Base-by-base conservation (phyloP, 2,797 vertebrate genomes). In the Eospalax fontanierii region DNA sequence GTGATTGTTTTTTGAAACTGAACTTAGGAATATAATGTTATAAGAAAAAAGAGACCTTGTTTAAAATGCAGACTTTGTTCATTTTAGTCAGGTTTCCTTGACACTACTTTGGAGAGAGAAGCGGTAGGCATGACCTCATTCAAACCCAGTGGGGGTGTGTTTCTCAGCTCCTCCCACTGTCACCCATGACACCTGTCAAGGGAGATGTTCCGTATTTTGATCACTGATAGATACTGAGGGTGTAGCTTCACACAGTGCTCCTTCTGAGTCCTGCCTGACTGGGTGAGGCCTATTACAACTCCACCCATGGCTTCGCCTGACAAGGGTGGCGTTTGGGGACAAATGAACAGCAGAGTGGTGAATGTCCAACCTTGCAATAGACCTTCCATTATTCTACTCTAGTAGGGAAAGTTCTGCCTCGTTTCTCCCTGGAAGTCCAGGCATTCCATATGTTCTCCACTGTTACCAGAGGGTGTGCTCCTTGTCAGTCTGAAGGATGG, bases 371-470 rank as follows among this genome's bases (percentile, higher is more conserved):
- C 46, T 59, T 85, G 26, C 33, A 4, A 2, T 46, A 35, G 19
- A 10, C 66, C 18, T 88, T 4, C 74, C 50, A 18, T 33, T 40
- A 30, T 30, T 63, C 10, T 1, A 18, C 33, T 22, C 12, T 46
- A 18, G 4, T 50, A 4, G 22, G 28, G 59, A 26, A 10, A 35
- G 4, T 68, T 66, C 22, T 79, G 10, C 50, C 30, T 81, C 30
- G 38, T 71, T 73, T 66, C 18, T 38, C n/a, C 22, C 10, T 68
- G 2, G 16, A 74, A 46, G 8, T 57, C n/a, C 54, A 50, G 46
- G 14, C 0, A 65, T 40, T 7, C 19, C 2, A 26, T 1, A 1
- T 6, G 21, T 24, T 73, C 10, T 40, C 61, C 16, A 15, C 33
- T 81, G 33, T 74, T 4, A 35, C 18, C 57, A 7, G 50, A 76